Evolutionary conservation across 1,140 invertebrate species (phyloP), one percentile per base, ranked within the genome.

Genomic region (Drosophila teissieri): DNA sequence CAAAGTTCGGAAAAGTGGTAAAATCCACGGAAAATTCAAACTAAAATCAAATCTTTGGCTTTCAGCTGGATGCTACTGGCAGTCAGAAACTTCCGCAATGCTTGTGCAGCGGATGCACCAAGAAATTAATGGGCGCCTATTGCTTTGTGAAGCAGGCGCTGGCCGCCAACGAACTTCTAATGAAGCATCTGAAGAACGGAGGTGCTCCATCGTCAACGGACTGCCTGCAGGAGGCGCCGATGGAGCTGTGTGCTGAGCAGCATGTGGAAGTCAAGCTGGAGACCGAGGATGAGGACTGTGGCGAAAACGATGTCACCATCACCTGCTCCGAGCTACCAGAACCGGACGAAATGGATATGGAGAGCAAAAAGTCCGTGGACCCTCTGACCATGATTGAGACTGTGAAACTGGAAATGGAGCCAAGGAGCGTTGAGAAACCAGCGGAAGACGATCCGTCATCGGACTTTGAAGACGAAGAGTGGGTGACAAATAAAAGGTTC

Each of bases 181-280:
- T 89, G 69, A 74, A 56, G 39, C 79, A 88, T 45, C 37, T 88
- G 1, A 61, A 55, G 4, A 52, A 55, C 8, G 14, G 75, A 19
- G 46, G 53, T 36, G 48, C n/a, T 0, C 22, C 37, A 37, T 7
- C 34, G 8, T 17, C 58, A 37, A 81, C 44, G 5, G 84, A 89
- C 24, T 89, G 84, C 10, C 42, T 89, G 27, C 77, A 78, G 27
- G 84, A 89, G 45, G 40, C 65, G 2, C 84, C 84, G 4, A 89
- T 89, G 84, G 84, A 89, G 31, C 34, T 89, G 6, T 89, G 84
- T 34, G 77, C 85, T 1, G 84, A 89, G 19, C 85, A 89, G 56
- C 85, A 90, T 62, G 85, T 89, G 14, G 78, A 84, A 55, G 80
- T 89, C 6, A 90, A 90, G 27, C 31, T 89, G 52, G 84, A 88